Evolutionary conservation across 2,888 invertebrate species (phyloP).

Genomic region (Netelia melanura): DNA sequence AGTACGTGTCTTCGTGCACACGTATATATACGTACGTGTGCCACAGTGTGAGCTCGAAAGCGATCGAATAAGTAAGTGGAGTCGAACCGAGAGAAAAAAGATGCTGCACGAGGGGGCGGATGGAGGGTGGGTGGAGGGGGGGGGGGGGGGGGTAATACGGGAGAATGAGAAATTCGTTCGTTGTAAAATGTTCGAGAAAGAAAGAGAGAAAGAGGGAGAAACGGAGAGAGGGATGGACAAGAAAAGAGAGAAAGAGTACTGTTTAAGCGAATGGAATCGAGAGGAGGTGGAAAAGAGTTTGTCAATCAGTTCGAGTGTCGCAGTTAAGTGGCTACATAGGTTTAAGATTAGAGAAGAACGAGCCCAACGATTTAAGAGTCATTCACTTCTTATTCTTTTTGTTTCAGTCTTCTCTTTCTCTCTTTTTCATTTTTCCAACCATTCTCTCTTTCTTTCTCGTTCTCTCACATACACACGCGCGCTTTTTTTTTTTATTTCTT

Average conservation of each 20-base stretch:
- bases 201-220: slow-evolving; percentile 7
- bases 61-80: slow-evolving; percentile 60
- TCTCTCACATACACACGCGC: not conserved
- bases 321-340: slow-evolving; percentile 80
- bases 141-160: not conserved
- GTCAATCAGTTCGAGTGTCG: slow-evolving; percentile 79
- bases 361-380: slow-evolving; percentile 77
- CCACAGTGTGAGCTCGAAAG: slow-evolving; percentile 19
- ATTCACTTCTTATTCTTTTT: slow-evolving; percentile 39
- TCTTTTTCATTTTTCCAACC: slow-evolving; percentile 17
- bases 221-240: slow-evolving; percentile 18
- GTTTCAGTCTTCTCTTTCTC: slow-evolving; percentile 26
- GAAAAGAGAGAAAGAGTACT: slow-evolving; percentile 21
- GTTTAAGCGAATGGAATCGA: slow-evolving; percentile 37
- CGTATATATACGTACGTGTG: not conserved
- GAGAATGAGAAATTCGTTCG: slow-evolving; percentile 25
- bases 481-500: slow-evolving; percentile 1
- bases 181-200: slow-evolving; percentile 14
- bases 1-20: not conserved
- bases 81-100: slow-evolving; percentile 15
- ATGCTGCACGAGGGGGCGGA: not conserved
- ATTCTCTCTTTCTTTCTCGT: slow-evolving; percentile 10
- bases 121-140: no score
- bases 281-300: slow-evolving; percentile 68
- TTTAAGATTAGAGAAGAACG: slow-evolving; percentile 78